Evolutionary conservation across 2,113 vertebrate species (phyloP), one percentile per base, ranked within the genome.

Genomic region (Halichoerus grypus): DNA sequence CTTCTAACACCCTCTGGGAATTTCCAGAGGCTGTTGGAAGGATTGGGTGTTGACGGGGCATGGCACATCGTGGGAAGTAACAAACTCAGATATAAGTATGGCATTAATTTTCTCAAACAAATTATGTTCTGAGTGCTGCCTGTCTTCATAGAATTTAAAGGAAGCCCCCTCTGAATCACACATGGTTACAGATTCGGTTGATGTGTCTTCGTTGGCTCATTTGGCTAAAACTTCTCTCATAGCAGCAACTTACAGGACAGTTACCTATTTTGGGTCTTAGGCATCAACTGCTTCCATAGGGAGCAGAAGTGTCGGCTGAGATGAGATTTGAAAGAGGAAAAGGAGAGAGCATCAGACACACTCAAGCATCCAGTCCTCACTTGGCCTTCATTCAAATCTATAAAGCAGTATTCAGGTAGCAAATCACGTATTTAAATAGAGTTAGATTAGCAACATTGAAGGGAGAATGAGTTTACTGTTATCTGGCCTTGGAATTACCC

Each of bases 301-400:
- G 65, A 89, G 61, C 22, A 72, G 36, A 21, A 69, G 33, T 9
- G 4, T 65, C 39, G 46, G 12, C 8, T 71, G 63, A 88, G 94
- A 79, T 3, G 7, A 39, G 82, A 31, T 26, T 53, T 63, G 51
- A 84, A n/a, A 49, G 59, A 77, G 55, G 42, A n/a, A 31, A 53
- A 42, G 46, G 59, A 61, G 4, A 24, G 24, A 84, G 4, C 33
- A 19, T 33, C 39, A 12, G 76, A 49, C 24, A 5, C 18, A 4
- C 7, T 13, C 1, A 9, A 4, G 39, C 14, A 26, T 4, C 63
- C 21, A 3, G 1, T 36, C 19, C 72, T 65, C 13, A 15, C 0
- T 76, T 28, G 14, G 14, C 67, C 63, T 69, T 76, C 83, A 57
- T 21, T 39, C 65, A 80, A 39, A 61, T 16, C 10, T 19, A 51